A percentile compares a stretch with the other conserved stretches of the same genome.
Conservation (phyloP, 1,140 invertebrate species). For the Vanessa atalanta region DNA sequence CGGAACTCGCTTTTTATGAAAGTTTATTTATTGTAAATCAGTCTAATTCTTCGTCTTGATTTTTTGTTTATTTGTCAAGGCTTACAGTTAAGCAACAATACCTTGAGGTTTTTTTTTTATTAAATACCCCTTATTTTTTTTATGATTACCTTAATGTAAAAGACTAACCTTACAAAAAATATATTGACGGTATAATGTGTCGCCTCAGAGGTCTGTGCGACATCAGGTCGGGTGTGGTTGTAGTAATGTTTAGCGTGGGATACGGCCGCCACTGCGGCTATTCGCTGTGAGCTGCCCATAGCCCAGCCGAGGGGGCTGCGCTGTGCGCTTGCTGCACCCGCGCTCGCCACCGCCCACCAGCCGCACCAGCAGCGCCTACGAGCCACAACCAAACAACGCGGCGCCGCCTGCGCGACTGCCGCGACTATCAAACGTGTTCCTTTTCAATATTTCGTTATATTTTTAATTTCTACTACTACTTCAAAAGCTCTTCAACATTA, state of each 20-base stretch:
- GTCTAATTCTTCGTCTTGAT: background rate
- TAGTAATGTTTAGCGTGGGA: slow-evolving; percentile 68
- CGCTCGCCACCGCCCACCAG: slow-evolving; percentile 64
- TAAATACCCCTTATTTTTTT: too few relatives aligned
- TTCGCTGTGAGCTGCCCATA: slow-evolving; percentile 73
- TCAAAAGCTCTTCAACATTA: slow-evolving; percentile 23
- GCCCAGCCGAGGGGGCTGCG: slow-evolving; percentile 76
- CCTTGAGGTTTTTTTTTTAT: too few relatives aligned
- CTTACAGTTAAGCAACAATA: too few relatives aligned
- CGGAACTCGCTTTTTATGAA: background rate
- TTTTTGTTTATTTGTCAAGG: background rate
- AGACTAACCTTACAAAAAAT: slow-evolving; percentile 73
- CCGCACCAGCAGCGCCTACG: slow-evolving; percentile 60
- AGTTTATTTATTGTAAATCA: background rate
- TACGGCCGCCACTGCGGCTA: slow-evolving; percentile 71
- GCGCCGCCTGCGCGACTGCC: slow-evolving; percentile 64
- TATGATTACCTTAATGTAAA: slow-evolving; percentile 2
- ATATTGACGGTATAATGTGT: slow-evolving; percentile 68
- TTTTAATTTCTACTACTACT: slow-evolving; percentile 33
- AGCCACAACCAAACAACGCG: slow-evolving; percentile 64
- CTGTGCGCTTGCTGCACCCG: slow-evolving; percentile 59
- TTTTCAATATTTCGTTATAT: slow-evolving; percentile 35
- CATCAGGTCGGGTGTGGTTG: slow-evolving; percentile 63
- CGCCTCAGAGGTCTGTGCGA: slow-evolving; percentile 49
- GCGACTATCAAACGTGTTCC: slow-evolving; percentile 29